Percentiles rank a stretch among this genome's conserved stretches.
These are phyloP conservation scores for Eciton burchellii DNA, from an alignment of 1,140 invertebrate genomes.

Conservation along the genomic window DNA sequence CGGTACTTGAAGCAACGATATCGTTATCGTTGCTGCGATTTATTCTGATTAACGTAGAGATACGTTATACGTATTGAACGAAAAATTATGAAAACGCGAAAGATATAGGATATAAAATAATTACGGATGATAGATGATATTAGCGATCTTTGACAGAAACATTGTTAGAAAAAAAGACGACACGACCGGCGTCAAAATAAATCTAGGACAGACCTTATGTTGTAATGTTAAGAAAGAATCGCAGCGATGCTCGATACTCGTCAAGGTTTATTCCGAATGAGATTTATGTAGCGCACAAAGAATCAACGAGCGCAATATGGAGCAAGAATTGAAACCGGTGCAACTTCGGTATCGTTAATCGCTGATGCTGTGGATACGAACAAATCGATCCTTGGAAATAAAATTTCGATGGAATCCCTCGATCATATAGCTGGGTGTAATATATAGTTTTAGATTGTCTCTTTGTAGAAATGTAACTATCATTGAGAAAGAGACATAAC, in stretches of 20 bases:
- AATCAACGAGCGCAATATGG: conserved; percentile 40
- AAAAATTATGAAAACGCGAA: background rate
- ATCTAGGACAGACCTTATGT: conserved; percentile 20
- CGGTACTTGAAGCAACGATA: background rate
- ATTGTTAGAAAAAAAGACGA: background rate
- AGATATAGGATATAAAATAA: background rate
- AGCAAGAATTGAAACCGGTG: conserved; percentile 46
- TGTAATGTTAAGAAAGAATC: conserved; percentile 3
- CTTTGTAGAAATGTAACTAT: conserved; percentile 45
- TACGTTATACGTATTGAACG: background rate
- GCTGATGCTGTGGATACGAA: conserved; percentile 29
- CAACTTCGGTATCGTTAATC: conserved; percentile 30
- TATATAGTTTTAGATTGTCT: conserved; percentile 42
- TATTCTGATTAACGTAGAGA: background rate
- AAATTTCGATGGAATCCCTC: conserved; percentile 14
- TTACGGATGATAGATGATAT: background rate
- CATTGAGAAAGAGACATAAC: conserved; percentile 5
- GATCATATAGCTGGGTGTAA: conserved; percentile 1
- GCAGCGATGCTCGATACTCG: conserved; percentile 46
- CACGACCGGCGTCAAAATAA: background rate
- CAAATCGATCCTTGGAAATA: background rate
- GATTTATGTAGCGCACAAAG: conserved; percentile 64
- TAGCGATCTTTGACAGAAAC: background rate
- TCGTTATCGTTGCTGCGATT: background rate
- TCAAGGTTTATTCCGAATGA: conserved; percentile 65